Percentiles rank a stretch among this genome's conserved stretches.
These are phyloP conservation scores for Sisor rabdophorus DNA, from an alignment of 2,113 vertebrate genomes.

Conservation along the genomic window DNA sequence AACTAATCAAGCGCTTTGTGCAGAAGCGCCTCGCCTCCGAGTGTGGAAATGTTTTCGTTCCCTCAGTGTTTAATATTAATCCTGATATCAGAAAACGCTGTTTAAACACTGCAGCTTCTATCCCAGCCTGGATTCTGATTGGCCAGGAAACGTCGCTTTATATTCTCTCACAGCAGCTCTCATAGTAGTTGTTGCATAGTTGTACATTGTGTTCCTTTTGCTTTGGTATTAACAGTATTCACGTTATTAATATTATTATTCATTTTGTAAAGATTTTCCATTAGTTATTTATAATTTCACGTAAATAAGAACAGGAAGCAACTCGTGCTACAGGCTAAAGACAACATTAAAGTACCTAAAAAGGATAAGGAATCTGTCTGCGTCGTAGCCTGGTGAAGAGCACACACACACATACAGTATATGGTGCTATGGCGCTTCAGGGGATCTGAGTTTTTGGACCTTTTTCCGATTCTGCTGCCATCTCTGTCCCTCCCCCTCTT, in stretches of 20 bases:
- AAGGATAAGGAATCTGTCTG: neutral
- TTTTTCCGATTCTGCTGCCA: no score
- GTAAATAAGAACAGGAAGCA: neutral
- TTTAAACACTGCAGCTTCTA: conserved; percentile 3
- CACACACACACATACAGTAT: no score
- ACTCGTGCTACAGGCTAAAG: no score
- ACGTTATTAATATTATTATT: neutral
- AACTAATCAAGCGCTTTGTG: conserved; percentile 15
- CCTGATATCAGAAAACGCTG: neutral
- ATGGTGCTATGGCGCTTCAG: no score
- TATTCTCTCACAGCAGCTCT: neutral
- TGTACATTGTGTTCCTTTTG: neutral
- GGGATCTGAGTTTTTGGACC: no score
- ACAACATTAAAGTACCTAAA: neutral
- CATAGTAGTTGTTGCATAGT: neutral
- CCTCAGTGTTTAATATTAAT: conserved; percentile 5
- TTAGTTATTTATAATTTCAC: neutral
- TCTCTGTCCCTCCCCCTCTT: no score
- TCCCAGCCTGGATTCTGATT: neutral
- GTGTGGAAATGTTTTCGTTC: conserved; percentile 3
- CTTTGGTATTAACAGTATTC: neutral
- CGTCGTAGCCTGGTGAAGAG: no score
- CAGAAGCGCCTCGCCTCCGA: neutral
- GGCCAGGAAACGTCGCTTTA: neutral
- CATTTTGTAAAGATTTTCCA: neutral